Evolutionary conservation across 2,888 invertebrate species (phyloP).

Genomic region (Tiliacea citrago): DNA sequence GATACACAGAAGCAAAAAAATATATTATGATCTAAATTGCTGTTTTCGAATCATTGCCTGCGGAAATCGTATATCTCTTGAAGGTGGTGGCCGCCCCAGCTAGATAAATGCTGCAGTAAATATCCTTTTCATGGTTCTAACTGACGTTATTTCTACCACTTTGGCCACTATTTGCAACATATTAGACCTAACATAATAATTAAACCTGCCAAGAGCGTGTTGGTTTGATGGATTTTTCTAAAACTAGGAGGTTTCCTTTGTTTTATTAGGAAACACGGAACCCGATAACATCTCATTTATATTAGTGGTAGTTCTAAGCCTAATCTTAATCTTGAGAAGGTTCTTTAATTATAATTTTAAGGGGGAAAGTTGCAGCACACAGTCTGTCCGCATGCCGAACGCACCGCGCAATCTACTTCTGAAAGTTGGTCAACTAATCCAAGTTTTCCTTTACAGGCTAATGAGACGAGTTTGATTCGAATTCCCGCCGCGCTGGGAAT

Average conservation of each 20-base stretch:
- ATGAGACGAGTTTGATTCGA: constrained; percentile 90
- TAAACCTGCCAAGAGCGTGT: not conserved
- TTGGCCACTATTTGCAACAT: constrained; percentile 61
- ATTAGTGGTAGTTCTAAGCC: constrained; percentile 16
- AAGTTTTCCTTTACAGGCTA: constrained; percentile 89
- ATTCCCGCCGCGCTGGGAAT: constrained; percentile 80
- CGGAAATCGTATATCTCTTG: constrained; percentile 73
- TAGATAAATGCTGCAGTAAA: constrained; percentile 77
- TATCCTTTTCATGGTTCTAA: constrained; percentile 73
- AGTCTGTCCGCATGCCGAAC: constrained; percentile 72
- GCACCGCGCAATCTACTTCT: constrained; percentile 77
- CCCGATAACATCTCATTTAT: constrained; percentile 19
- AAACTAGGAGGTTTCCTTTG: not conserved
- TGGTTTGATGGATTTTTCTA: not conserved
- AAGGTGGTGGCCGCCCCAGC: constrained; percentile 68
- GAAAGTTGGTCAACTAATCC: constrained; percentile 89
- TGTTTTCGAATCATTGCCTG: constrained; percentile 72
- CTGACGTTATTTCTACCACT: constrained; percentile 71
- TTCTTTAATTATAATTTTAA: constrained; percentile 68
- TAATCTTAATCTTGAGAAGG: constrained; percentile 40
- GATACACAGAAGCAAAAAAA: constrained; percentile 36
- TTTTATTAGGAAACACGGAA: constrained; percentile 6
- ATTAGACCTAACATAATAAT: constrained; percentile 39
- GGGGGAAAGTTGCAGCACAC: constrained; percentile 66
- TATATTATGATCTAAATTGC: constrained; percentile 61